Conservation (phyloP, 2,113 vertebrate species). For the Muscicapa adusta region DNA sequence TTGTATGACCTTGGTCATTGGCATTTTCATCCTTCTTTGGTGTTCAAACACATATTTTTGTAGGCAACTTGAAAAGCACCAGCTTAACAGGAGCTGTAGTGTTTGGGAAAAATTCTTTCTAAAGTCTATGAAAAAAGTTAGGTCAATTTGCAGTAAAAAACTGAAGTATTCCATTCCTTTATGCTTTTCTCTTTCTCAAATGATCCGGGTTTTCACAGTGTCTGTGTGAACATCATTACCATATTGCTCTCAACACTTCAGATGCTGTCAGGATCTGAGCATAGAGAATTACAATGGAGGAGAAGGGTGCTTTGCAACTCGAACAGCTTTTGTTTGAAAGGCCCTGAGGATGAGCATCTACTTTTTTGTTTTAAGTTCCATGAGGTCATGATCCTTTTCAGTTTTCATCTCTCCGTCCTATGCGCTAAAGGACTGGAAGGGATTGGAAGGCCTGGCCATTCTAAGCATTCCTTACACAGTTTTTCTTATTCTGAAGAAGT, state of each 20-base stretch:
- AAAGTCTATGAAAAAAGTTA: not conserved
- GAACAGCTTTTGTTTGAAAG: not conserved
- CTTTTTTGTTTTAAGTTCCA: not conserved
- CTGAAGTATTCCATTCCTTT: constrained; percentile 5
- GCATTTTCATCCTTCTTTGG: constrained; percentile 17
- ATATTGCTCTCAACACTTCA: constrained; percentile 15
- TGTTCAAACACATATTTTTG: constrained; percentile 44
- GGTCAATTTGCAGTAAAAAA: constrained; percentile 28
- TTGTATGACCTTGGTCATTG: constrained; percentile 12
- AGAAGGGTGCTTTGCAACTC: not conserved
- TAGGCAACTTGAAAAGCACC: constrained; percentile 32
- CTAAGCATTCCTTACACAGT: not conserved
- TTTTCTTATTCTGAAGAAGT: not conserved
- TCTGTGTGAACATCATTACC: constrained; percentile 29
- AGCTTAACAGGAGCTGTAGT: constrained; percentile 8
- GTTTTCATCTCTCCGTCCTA: not conserved
- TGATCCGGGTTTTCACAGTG: constrained; percentile 3
- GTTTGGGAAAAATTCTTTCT: constrained; percentile 1
- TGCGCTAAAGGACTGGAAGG: not conserved
- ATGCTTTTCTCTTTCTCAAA: constrained; percentile 8
- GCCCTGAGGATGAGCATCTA: not conserved
- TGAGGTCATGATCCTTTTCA: not conserved
- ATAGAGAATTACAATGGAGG: not conserved
- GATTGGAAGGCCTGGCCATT: not conserved
- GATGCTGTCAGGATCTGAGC: not conserved